Evolutionary conservation across 1,140 invertebrate genomes (phyloP), one percentile per base, ranked within the genome.

Genomic region (Drosophila lowei): DNA sequence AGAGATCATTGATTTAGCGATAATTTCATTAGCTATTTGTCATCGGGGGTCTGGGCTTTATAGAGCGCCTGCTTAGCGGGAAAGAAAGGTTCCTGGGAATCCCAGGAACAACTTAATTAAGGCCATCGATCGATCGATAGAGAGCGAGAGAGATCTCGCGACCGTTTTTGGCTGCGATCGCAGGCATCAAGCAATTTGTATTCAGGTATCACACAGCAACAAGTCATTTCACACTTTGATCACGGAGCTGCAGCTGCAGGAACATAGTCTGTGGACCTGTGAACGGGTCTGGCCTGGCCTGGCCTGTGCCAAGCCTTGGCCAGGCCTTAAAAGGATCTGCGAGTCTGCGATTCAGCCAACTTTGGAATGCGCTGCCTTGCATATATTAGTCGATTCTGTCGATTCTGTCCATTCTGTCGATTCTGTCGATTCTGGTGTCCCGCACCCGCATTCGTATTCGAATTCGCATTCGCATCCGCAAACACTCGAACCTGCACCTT

Each of bases 181-280:
- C 47, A 78, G 83, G 83, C 83, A 88, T 88, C 75, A 88, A 88
- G 72, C 83, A 88, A 88, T 88, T 88, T 88, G 83, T 88, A 88
- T 88, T 77, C 83, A 80, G 56, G 71, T 79, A 79, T 76, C 72
- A 66, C 84, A 83, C 83, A 76, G 78, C 83, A 88, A 88, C 83
- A 88, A 88, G 83, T 88, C 83, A 88, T 88, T 88, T 88, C 83
- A 88, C 83, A 88, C 83, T 88, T 88, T 88, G 83, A 88, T 88
- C 83, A 88, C 83, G 34, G 34, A 38, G 83, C 79, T 75, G 74
- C 54, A 59, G 56, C 56, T 38, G 59, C 71, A 30, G 8, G 8
- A 30, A 30, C 30, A 9, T 9, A 30, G 30, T 30, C 30, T 28
- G 2, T 25, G 30, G 30, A 8, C 28, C 30, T 30, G 30, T 30